phyloP scores from a whole-genome alignment of 2,113 vertebrate species.

The Pogonocichla stellata region DNA sequence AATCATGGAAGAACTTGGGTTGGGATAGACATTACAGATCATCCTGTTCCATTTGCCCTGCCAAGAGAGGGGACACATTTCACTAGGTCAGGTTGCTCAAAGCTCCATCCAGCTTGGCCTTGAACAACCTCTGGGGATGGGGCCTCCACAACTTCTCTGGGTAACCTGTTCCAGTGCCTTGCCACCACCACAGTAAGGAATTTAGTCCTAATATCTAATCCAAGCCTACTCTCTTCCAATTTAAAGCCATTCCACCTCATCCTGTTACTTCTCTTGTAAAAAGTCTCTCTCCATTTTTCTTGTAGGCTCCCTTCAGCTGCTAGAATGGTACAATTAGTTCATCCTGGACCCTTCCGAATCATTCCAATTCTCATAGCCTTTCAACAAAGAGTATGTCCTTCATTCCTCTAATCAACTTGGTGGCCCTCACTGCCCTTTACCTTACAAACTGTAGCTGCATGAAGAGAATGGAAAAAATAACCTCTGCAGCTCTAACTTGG shows the following conservation, averaged over 20 bases:
- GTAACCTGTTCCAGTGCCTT: neutral
- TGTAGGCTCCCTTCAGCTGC: neutral
- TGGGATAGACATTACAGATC: neutral
- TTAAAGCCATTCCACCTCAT: neutral
- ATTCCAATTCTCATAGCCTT: neutral
- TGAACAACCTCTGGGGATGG: neutral
- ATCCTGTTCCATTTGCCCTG: neutral
- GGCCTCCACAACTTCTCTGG: neutral
- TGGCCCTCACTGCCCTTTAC: neutral
- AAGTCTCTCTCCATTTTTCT: neutral
- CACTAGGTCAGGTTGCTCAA: neutral
- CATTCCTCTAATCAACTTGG: neutral
- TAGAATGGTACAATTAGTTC: neutral
- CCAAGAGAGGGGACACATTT: fast-evolving
- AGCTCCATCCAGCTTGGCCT: neutral
- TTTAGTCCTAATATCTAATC: neutral
- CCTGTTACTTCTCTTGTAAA: neutral
- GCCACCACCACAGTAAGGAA: neutral
- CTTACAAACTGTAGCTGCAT: neutral
- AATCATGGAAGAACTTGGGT: fast-evolving
- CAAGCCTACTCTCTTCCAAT: neutral
- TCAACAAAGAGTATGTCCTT: neutral
- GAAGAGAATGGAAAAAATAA: neutral
- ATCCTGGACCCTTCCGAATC: neutral
- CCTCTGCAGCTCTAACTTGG: neutral